These are phyloP conservation scores for Apodemia zela DNA, from an alignment of 2,888 invertebrate species.

Conservation along the genomic window DNA sequence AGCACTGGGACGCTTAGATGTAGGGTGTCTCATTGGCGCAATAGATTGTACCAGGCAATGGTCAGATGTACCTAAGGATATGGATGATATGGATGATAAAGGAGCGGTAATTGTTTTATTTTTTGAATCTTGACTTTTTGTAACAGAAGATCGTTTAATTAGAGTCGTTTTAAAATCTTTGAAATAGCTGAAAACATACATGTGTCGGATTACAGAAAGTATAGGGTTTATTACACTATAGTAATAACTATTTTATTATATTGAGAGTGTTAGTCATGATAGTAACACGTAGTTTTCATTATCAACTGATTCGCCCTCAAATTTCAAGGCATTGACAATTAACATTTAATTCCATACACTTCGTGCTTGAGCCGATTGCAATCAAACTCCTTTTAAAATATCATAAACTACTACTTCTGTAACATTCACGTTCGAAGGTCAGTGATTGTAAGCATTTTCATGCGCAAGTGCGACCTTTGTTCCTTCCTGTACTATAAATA, in stretches of 20 bases:
- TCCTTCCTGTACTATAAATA: conserved; percentile 31
- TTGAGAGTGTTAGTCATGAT: background rate
- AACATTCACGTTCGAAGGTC: conserved; percentile 20
- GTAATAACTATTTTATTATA: background rate
- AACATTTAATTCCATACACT: conserved; percentile 12
- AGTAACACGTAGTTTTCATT: background rate
- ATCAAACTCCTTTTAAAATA: conserved; percentile 15
- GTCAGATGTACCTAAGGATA: too few species aligned
- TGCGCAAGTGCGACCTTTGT: conserved; percentile 23
- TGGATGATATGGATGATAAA: too few species aligned
- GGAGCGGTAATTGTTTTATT: too few species aligned
- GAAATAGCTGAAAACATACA: too few species aligned
- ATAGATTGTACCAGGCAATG: too few species aligned
- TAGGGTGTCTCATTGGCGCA: too few species aligned
- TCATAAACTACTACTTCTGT: conserved; percentile 15
- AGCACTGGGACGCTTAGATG: too few species aligned
- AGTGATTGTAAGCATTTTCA: conserved; percentile 20
- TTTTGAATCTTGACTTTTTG: too few species aligned
- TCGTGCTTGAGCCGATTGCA: conserved; percentile 12
- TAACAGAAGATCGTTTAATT: too few species aligned
- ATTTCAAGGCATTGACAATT: conserved; percentile 15
- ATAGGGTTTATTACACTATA: background rate
- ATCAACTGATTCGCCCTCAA: background rate
- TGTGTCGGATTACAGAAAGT: too few species aligned
- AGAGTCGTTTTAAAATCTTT: too few species aligned